These are phyloP conservation scores for Drosophila eugracilis DNA, from an alignment of 1,140 invertebrate species.

Conservation along the genomic window DNA sequence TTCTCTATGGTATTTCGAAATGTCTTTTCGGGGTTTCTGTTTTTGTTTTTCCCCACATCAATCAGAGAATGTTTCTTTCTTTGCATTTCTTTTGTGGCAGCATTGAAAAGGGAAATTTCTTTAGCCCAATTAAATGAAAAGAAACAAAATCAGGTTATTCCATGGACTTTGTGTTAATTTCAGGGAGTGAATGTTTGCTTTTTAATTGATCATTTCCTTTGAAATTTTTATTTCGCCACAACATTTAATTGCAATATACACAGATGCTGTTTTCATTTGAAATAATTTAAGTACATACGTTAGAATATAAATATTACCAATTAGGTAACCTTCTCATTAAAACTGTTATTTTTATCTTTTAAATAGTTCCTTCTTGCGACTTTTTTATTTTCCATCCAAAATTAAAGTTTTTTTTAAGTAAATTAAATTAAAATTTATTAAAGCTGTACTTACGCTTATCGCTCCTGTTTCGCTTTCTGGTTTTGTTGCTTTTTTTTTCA, in stretches of 20 bases:
- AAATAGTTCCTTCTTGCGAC: too few species aligned
- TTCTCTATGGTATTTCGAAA: constrained; percentile 39
- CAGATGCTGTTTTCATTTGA: background rate
- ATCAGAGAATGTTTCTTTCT: constrained; percentile 43
- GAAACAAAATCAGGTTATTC: constrained; percentile 32
- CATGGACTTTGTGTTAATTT: background rate
- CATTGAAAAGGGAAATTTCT: constrained; percentile 61
- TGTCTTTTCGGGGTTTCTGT: constrained; percentile 23
- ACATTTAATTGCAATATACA: background rate
- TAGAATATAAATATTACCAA: too few species aligned
- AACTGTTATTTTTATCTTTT: too few species aligned
- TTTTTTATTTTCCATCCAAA: background rate
- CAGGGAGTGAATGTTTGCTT: constrained; percentile 12
- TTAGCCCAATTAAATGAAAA: constrained; percentile 38
- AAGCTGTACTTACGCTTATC: constrained; percentile 73
- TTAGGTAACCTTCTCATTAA: too few species aligned
- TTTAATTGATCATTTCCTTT: background rate
- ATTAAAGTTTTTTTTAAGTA: background rate
- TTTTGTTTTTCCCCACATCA: constrained; percentile 37
- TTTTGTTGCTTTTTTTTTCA: constrained; percentile 60
- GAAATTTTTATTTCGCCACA: constrained; percentile 10
- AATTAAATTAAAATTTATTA: constrained; percentile 22
- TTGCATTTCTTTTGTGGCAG: constrained; percentile 45
- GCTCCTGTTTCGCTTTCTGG: constrained; percentile 33
- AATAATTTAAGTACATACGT: too few species aligned